Evolutionary conservation across 2,113 vertebrate species (phyloP).

Genomic region (Archocentrus centrarchus): DNA sequence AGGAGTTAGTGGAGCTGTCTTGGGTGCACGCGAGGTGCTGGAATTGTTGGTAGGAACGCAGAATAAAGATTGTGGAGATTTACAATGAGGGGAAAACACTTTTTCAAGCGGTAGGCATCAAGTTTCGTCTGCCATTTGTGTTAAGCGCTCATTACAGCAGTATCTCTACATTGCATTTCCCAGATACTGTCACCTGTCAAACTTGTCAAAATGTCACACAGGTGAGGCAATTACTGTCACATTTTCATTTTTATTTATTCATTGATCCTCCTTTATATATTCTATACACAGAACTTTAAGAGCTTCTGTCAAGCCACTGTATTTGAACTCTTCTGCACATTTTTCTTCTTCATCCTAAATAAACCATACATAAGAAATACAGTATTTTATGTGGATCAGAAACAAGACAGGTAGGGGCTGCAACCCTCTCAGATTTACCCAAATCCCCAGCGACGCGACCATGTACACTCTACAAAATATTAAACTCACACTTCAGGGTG

Average conservation of each 20-base stretch:
- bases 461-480: not conserved
- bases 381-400: not conserved
- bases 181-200: slow-evolving; percentile 10
- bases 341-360: not conserved
- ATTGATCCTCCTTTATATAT: slow-evolving; percentile 22
- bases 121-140: slow-evolving; percentile 8
- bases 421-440: not conserved
- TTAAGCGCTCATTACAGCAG: slow-evolving; percentile 24
- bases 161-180: not conserved
- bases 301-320: not conserved
- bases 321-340: not conserved
- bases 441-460: not conserved
- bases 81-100: not conserved
- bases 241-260: slow-evolving; percentile 8
- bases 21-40: not conserved
- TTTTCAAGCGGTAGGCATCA: not conserved
- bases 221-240: slow-evolving; percentile 4
- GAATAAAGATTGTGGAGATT: not conserved
- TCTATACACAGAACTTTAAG: not conserved
- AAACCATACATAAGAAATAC: not conserved
- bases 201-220: slow-evolving; percentile 8
- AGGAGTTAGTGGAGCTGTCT: not conserved
- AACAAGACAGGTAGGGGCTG: not conserved
- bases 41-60: not conserved
- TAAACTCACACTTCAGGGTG: not conserved